Evolutionary conservation across 2,888 invertebrate genomes (phyloP).

Genomic region (Actias luna): DNA sequence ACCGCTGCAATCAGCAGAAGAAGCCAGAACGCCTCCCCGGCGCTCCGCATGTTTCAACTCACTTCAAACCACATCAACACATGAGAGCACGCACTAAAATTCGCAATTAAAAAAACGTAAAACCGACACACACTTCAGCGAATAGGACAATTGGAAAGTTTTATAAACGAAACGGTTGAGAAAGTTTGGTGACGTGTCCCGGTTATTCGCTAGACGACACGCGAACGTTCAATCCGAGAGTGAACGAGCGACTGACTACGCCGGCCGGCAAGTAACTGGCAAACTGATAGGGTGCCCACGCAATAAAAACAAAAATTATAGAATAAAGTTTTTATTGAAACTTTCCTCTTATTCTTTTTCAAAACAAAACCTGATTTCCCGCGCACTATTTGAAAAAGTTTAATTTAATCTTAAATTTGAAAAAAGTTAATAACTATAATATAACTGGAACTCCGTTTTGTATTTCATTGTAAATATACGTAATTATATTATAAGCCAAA

Average conservation of each 20-base stretch:
- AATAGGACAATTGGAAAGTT: slow-evolving; percentile 52
- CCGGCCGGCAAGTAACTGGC: slow-evolving; percentile 54
- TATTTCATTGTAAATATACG: neutral
- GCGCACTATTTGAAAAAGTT: too few relatives aligned
- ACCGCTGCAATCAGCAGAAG: slow-evolving; percentile 57
- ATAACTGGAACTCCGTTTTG: neutral
- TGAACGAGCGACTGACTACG: slow-evolving; percentile 57
- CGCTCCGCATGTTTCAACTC: slow-evolving; percentile 73
- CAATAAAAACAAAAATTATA: slow-evolving; percentile 1
- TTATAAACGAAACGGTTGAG: slow-evolving; percentile 52
- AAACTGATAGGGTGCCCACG: slow-evolving; percentile 27
- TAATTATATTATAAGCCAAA: neutral
- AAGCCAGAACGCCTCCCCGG: slow-evolving; percentile 74
- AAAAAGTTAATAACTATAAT: too few relatives aligned
- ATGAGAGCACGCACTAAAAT: slow-evolving; percentile 51
- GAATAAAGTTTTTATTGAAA: neutral
- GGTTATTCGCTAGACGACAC: slow-evolving; percentile 31
- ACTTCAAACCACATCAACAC: slow-evolving; percentile 74
- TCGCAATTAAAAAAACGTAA: slow-evolving; percentile 39
- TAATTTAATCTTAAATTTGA: too few relatives aligned
- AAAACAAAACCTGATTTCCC: neutral
- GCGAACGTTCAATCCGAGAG: slow-evolving; percentile 38
- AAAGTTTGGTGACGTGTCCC: slow-evolving; percentile 72
- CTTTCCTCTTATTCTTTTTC: neutral
- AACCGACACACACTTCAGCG: slow-evolving; percentile 34